phyloP scores from a whole-genome alignment of 1,140 invertebrate species.

The Anastrepha ludens region DNA sequence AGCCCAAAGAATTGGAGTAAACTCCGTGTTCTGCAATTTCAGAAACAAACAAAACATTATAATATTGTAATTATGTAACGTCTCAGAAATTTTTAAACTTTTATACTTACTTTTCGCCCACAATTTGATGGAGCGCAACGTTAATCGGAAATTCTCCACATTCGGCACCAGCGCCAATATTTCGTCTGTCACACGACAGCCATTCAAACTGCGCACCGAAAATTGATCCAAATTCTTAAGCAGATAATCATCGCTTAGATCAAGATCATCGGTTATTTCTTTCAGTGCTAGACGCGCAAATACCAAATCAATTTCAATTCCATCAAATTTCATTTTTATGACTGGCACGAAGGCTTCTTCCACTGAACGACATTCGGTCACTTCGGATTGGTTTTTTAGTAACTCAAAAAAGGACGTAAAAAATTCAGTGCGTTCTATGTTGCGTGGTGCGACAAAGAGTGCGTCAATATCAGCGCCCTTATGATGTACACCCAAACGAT shows the following conservation, averaged over 20 bases:
- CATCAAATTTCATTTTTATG: slow-evolving; percentile 99
- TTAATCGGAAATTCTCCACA: slow-evolving; percentile 94
- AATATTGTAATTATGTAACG: not conserved
- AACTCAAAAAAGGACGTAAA: slow-evolving; percentile 96
- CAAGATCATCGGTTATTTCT: slow-evolving; percentile 89
- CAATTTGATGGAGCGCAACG: slow-evolving; percentile 95
- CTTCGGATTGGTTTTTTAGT: slow-evolving; percentile 90
- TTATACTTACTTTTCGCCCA: slow-evolving; percentile 96
- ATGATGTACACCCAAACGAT: slow-evolving; percentile 92
- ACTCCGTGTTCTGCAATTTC: slow-evolving; percentile 88
- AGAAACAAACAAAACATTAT: slow-evolving; percentile 60
- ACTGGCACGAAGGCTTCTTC: slow-evolving; percentile 99
- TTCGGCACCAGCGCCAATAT: slow-evolving; percentile 97
- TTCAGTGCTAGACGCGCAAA: slow-evolving; percentile 95
- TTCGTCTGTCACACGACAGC: slow-evolving; percentile 98
- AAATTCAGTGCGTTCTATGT: slow-evolving; percentile 95
- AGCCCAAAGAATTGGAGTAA: slow-evolving; percentile 98
- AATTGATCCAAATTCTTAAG: slow-evolving; percentile 97
- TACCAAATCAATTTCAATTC: slow-evolving; percentile 98
- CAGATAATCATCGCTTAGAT: slow-evolving; percentile 92
- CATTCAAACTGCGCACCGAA: slow-evolving; percentile 97
- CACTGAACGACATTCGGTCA: slow-evolving; percentile 82
- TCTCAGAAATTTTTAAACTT: not conserved
- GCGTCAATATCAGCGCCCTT: slow-evolving; percentile 99
- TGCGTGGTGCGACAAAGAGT: slow-evolving; percentile 96